A percentile compares a stretch with the other conserved stretches of the same genome.
These are phyloP conservation scores for Maniola jurtina DNA, from an alignment of 1,140 invertebrate species.

Conservation along the genomic window DNA sequence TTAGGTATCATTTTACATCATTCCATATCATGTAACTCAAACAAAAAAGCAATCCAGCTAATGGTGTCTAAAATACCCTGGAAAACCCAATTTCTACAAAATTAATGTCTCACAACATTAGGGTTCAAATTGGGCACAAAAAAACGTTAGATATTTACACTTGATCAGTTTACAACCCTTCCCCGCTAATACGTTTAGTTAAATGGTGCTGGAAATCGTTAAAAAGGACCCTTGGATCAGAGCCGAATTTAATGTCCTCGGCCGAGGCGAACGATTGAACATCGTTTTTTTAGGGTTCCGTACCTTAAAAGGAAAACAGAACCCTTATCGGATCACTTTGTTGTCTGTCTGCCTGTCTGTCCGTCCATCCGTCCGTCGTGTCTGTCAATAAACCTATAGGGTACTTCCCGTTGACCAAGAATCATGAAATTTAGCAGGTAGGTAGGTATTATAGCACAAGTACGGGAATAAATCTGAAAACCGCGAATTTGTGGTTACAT, in stretches of 20 bases:
- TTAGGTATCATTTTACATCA: not conserved
- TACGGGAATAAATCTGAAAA: no score
- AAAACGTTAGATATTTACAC: slow-evolving; percentile 67
- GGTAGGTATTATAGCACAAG: no score
- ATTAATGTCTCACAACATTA: slow-evolving; percentile 29
- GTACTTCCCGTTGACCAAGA: no score
- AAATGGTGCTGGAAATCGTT: slow-evolving; percentile 60
- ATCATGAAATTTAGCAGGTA: no score
- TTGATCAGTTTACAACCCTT: slow-evolving; percentile 65
- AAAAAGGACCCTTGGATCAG: slow-evolving; percentile 45
- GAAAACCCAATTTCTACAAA: slow-evolving; percentile 20
- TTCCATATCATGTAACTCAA: not conserved
- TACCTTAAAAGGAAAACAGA: no score
- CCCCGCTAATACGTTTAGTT: slow-evolving; percentile 60
- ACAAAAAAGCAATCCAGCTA: slow-evolving; percentile 8
- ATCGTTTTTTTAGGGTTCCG: no score
- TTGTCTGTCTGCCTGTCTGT: no score
- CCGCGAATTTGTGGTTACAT: no score
- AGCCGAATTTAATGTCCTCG: slow-evolving; percentile 36
- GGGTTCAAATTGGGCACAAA: slow-evolving; percentile 51
- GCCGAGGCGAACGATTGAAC: slow-evolving; percentile 1
- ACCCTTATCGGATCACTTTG: no score
- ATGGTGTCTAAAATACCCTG: not conserved
- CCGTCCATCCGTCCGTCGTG: no score
- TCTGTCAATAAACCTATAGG: no score